Percentiles rank a stretch among this genome's conserved stretches.
These are phyloP conservation scores for Cherax destructor DNA, from an alignment of 1,140 invertebrate genomes.

Conservation along the genomic window DNA sequence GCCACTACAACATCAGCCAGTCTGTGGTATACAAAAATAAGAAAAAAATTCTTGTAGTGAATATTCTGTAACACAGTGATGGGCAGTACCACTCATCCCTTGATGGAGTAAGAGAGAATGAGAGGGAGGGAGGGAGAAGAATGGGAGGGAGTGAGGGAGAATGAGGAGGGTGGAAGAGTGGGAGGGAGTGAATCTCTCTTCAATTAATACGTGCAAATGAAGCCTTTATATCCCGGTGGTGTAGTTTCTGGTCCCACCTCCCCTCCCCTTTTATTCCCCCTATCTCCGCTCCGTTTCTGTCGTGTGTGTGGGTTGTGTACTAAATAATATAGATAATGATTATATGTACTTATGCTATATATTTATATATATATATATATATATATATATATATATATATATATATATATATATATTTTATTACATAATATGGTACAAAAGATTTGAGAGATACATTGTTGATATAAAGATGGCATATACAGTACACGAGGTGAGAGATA, in stretches of 20 bases:
- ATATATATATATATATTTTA: conserved; percentile 7
- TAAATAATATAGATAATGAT: too few species aligned
- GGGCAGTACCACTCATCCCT: too few species aligned
- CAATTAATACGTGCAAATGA: conserved; percentile 55
- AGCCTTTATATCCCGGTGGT: conserved; percentile 24
- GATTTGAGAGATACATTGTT: too few species aligned
- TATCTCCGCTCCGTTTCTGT: too few species aligned
- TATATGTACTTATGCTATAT: neutral
- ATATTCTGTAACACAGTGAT: too few species aligned
- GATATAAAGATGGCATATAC: too few species aligned
- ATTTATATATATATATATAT: conserved; percentile 12
- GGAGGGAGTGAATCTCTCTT: neutral
- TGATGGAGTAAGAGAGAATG: neutral
- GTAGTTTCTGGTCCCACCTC: neutral
- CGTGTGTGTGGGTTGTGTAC: too few species aligned
- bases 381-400: conserved; percentile 20
- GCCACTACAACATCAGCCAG: too few species aligned
- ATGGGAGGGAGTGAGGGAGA: neutral
- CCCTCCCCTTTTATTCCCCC: neutral
- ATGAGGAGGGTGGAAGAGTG: neutral
- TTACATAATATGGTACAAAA: too few species aligned
- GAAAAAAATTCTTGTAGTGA: too few species aligned
- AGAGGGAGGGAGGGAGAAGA: neutral
- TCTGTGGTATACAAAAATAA: too few species aligned
- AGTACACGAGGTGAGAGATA: too few species aligned